A percentile compares a stretch with the other conserved stretches of the same genome.
phyloP scores from a whole-genome alignment of 2,113 vertebrate species.

The Lampris megalopsis region DNA sequence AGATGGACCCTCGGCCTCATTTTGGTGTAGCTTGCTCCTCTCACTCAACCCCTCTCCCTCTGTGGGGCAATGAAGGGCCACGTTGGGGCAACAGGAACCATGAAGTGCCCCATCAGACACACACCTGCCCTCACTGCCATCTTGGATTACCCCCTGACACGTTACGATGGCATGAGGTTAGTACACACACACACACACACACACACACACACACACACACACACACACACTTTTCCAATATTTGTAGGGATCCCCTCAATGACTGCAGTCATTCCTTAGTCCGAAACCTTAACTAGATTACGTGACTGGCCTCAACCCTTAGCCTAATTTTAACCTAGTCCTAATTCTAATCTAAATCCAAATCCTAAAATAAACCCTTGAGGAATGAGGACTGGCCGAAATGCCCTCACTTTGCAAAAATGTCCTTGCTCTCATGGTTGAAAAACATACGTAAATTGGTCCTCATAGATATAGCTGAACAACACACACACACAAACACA shows the following conservation, averaged over 20 bases:
- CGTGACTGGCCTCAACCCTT: too few relatives aligned
- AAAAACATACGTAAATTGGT: too few relatives aligned
- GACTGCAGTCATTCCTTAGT: too few relatives aligned
- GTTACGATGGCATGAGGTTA: constrained; percentile 84
- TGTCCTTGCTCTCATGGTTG: too few relatives aligned
- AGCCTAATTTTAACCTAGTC: too few relatives aligned
- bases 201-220: constrained; percentile 33
- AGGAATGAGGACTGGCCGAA: too few relatives aligned
- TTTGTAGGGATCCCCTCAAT: too few relatives aligned
- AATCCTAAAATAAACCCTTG: too few relatives aligned
- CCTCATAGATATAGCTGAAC: not conserved
- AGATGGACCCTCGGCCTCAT: constrained; percentile 83
- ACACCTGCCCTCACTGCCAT: constrained; percentile 83
- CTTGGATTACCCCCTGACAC: constrained; percentile 77
- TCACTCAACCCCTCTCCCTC: constrained; percentile 76
- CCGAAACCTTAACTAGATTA: too few relatives aligned
- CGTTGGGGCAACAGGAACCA: constrained; percentile 64
- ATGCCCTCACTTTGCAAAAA: too few relatives aligned
- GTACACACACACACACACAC: constrained; percentile 22
- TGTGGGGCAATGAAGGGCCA: constrained; percentile 81
- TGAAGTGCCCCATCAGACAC: constrained; percentile 58
- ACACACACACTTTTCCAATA: not conserved
- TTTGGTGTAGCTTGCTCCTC: constrained; percentile 83
- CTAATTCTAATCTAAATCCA: too few relatives aligned
- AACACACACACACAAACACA: constrained; percentile 3